Evolutionary conservation across 2,797 vertebrate genomes (phyloP), one percentile per base, ranked within the genome.

Genomic region (Diplodus puntazzo): DNA sequence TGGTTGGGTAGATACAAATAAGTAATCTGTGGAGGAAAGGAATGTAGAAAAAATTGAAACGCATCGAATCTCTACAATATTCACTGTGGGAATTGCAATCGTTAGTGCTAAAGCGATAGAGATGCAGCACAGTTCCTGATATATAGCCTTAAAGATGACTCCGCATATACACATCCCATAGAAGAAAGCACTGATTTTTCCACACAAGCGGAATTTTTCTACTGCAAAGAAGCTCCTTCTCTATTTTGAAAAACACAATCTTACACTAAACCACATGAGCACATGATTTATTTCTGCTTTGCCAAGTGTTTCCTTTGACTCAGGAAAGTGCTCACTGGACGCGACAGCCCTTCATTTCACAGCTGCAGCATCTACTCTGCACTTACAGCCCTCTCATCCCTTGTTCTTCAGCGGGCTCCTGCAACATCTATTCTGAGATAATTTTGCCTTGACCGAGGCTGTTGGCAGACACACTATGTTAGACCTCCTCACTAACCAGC

Each of bases 241-340:
- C 65, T 78, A 60, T 86, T 91, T 89, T 72, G 64, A 87, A 87
- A 91, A 92, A 91, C 82, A 86, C 83, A 92, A 85, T 87, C 42
- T 75, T 62, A 81, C 78, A 65, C 77, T 63, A 77, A 93, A 92
- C 81, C 73, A 86, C 84, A 86, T 69, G 86, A 87, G 82, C 85
- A 67, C 92, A 94, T 91, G 90, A 95, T 94, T 95, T 91, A 93
- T 95, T 93, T 93, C 90, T 93, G 87, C 93, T 90, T 88, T 89
- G 90, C 90, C 89, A 91, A 92, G 89, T 92, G 89, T 90, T 95
- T 94, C 87, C 80, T 94, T 92, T 34, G 91, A 82, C 90, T 83
- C 84, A 66, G 87, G 86, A 81, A 91, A 93, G 92, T 86, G 89
- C 89, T 91, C 83, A 70, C 75, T 86, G 83, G 87, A 94, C 94